Evolutionary conservation across 2,888 invertebrate genomes (phyloP), one percentile per base, ranked within the genome.

Genomic region (Drosophila subsilvestris): DNA sequence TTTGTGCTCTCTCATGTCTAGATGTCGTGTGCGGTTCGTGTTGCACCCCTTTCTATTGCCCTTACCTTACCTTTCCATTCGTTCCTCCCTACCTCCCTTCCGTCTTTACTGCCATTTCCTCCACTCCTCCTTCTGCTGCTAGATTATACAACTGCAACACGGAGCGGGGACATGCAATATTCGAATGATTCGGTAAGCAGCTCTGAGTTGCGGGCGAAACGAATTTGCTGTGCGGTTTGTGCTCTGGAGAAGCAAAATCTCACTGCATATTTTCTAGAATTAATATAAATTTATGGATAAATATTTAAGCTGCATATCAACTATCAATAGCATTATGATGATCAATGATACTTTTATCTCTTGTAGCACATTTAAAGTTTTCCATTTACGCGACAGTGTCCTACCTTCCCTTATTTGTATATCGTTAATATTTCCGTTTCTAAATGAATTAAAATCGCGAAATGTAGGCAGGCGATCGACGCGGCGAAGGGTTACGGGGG

Each of bases 401-500:
- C 29, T 17, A 7, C 44, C 32, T 14, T 55, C 42, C 48, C 43
- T 50, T 49, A 25, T 62, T 59, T 70, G 76, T 74, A 70, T 79
- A n/a, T 74, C 79, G 79, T 82, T 86, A 86, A 81, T 81, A 87
- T 87, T 79, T 87, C 63, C 73, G 55, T 73, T 45, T 77, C 75
- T 86, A 88, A 86, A 81, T 83, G 86, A 88, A 89, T 84, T 84
- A 84, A 81, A 84, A 88, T 78, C 86, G 84, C 71, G 75, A 76
- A 78, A 78, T 76, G 88, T 78, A 54, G 78, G 80, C 76, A 54
- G 78, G 80, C 76, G 85, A 76, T 72, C 43, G 27, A 54, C 18
- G 50, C 37, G 56, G 60, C 43, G n/a, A 25, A 54, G 55, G 37
- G 50, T 43, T 47, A 17, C n/a, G 43, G 27, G 47, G 7, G 10